These are phyloP conservation scores for Entomyzon cyanotis DNA, from an alignment of 2,113 vertebrate species.

Conservation along the genomic window DNA sequence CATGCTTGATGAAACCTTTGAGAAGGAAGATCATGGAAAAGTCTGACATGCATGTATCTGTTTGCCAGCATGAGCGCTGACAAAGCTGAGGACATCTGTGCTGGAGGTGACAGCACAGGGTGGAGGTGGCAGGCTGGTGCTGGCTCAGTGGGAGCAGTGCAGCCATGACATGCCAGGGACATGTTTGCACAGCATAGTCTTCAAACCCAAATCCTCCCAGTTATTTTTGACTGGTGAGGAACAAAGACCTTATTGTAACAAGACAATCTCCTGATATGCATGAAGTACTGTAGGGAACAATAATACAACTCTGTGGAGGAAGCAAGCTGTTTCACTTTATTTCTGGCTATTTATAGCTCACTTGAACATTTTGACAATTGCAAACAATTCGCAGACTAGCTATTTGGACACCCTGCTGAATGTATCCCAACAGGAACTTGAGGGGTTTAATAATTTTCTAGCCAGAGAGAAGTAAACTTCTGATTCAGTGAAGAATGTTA, in stretches of 20 bases:
- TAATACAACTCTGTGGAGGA: not conserved
- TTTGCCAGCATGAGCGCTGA: not conserved
- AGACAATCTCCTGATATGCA: not conserved
- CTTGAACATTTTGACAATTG: conserved; percentile 55
- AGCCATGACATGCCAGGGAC: not conserved
- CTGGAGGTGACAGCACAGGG: not conserved
- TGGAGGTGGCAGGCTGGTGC: not conserved
- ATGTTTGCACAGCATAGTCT: rapidly evolving
- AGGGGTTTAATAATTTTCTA: conserved; percentile 66
- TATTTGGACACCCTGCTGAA: conserved; percentile 61
- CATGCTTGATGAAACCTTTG: not conserved
- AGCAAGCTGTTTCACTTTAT: conserved; percentile 43
- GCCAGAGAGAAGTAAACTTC: conserved; percentile 53
- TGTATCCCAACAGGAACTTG: conserved; percentile 61
- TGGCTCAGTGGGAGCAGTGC: not conserved
- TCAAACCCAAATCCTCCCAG: not conserved
- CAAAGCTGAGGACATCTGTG: not conserved
- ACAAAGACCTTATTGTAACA: not conserved
- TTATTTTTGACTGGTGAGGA: not conserved
- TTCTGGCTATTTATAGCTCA: conserved; percentile 66
- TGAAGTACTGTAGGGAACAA: not conserved
- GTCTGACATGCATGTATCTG: not conserved
- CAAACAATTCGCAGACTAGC: conserved; percentile 45
- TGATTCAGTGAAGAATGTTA: conserved; percentile 46
- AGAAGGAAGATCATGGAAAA: not conserved